phyloP scores from a whole-genome alignment of 2,797 vertebrate species.

The Takifugu ocellatus region DNA sequence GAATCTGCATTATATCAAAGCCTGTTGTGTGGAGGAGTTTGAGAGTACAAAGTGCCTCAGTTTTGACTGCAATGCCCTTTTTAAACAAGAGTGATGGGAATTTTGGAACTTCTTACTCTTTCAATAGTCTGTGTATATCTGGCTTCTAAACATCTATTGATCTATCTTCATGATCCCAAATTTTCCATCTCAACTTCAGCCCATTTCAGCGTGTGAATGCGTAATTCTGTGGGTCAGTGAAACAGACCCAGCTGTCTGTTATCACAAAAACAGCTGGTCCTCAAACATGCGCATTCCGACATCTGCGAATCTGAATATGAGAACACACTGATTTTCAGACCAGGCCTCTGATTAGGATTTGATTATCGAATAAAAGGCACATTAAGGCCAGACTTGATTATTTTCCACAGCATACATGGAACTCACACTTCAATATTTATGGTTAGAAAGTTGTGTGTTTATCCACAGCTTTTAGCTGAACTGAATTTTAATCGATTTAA shows the following conservation, averaged over 20 bases:
- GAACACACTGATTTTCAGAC: constrained; percentile 50
- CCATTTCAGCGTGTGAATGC: constrained; percentile 42
- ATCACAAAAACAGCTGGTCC: constrained; percentile 45
- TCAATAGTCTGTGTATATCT: too few relatives aligned
- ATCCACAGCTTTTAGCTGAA: constrained; percentile 17
- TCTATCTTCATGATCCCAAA: constrained; percentile 1
- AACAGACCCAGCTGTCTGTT: constrained; percentile 43
- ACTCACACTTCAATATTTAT: constrained; percentile 45
- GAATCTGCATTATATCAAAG: too few relatives aligned
- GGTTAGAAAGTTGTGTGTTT: constrained; percentile 37
- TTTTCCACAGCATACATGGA: constrained; percentile 36
- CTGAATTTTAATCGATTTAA: too few relatives aligned
- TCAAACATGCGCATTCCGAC: constrained; percentile 41
- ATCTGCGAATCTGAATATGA: constrained; percentile 48
- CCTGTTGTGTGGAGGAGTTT: too few relatives aligned
- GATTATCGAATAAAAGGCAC: constrained; percentile 46
- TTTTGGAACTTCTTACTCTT: too few relatives aligned
- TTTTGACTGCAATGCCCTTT: too few relatives aligned
- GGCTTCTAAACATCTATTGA: too few relatives aligned
- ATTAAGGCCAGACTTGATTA: constrained; percentile 32
- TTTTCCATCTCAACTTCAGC: constrained; percentile 32
- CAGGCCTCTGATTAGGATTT: constrained; percentile 26
- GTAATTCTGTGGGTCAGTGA: constrained; percentile 35
- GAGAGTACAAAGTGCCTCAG: too few relatives aligned
- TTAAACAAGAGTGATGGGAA: too few relatives aligned